Base-by-base conservation (phyloP, 2,113 vertebrate genomes). In the Colistium nudipinnis region DNA sequence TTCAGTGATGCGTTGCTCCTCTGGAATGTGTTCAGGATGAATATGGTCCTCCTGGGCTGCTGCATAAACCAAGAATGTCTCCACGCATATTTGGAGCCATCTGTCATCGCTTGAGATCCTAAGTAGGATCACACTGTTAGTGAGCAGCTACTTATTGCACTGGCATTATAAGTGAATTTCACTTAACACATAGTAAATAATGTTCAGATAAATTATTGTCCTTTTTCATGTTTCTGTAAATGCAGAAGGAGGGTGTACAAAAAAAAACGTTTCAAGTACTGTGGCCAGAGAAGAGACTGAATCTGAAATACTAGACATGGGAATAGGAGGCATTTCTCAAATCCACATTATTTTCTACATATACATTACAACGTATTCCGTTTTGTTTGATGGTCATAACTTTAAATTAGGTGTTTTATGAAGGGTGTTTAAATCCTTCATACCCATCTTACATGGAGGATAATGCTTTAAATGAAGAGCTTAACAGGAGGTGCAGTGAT, bases 11-110 rank as follows among this genome's bases (percentile, higher is more conserved):
- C 88, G 87, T 92, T 88, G 82, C 81, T 82, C 72, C 80, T 82
- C 82, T 90, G 93, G 91, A 92, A 93, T 92, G 51, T 56, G 70
- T 56, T 61, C 56, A 53, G 89, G 63, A 71, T 81, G 92, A 88
- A 85, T 65, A 59, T 86, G 81, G 90, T 91, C 87, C 92, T 94
- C 91, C 74, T 78, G 92, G 91, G 92, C 82, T 83, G 60, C 66
- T 90, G 85, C 88, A 84, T 85, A 92, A 90, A 87, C 74, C 53
- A 77, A 35, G 90, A 93, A 90, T 86, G 84, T 91, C 90, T 92
- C 76, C 75, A 77, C 78, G 82, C 85, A 88, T 90, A 89, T 80
- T 91, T 91, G 81, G 75, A 82, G 70, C 81, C 84, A 89, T 88
- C 88, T 76, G 86, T 92, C 92, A 92, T 85, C 76, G 33, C 76